A percentile compares a stretch with the other conserved stretches of the same genome.
Evolutionary conservation across 1,140 invertebrate species (phyloP).

Genomic region (Varroa destructor): DNA sequence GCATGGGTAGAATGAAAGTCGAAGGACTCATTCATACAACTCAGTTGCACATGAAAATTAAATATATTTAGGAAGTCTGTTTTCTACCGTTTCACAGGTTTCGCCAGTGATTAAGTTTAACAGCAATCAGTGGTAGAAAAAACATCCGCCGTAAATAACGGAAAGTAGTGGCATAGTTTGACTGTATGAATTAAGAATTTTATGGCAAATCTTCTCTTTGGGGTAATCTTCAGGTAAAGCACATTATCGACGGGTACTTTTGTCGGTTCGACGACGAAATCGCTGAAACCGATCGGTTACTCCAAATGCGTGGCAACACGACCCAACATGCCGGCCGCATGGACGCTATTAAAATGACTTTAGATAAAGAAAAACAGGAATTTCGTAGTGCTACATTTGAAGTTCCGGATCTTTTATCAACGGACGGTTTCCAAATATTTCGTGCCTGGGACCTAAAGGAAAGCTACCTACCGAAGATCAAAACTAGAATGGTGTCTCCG

Average conservation of each 20-base stretch:
- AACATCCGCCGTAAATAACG: too few species aligned
- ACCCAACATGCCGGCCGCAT: conserved; percentile 8
- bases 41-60: too few species aligned
- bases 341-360: conserved; percentile 21
- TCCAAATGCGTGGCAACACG: conserved; percentile 5
- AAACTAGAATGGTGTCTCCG: conserved; percentile 1
- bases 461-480: conserved; percentile 21
- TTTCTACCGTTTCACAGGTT: too few species aligned
- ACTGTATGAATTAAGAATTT: too few species aligned
- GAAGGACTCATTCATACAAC: background rate
- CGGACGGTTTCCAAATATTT: conserved; percentile 16
- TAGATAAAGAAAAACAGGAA: conserved; percentile 4
- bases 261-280: conserved; percentile 9
- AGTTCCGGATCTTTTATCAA: conserved; percentile 4
- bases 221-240: conserved; percentile 5
- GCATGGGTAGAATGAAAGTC: background rate
- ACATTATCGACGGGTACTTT: conserved; percentile 13
- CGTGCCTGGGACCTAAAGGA: conserved; percentile 4
- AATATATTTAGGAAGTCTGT: too few species aligned
- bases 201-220: background rate
- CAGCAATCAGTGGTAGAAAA: too few species aligned
- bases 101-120: too few species aligned
- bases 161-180: too few species aligned
- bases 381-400: conserved; percentile 4
- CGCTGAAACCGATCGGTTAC: background rate